A percentile compares a stretch with the other conserved stretches of the same genome.
Evolutionary conservation across 1,140 invertebrate genomes (phyloP).

Genomic region (Leptoteleia sp.): DNA sequence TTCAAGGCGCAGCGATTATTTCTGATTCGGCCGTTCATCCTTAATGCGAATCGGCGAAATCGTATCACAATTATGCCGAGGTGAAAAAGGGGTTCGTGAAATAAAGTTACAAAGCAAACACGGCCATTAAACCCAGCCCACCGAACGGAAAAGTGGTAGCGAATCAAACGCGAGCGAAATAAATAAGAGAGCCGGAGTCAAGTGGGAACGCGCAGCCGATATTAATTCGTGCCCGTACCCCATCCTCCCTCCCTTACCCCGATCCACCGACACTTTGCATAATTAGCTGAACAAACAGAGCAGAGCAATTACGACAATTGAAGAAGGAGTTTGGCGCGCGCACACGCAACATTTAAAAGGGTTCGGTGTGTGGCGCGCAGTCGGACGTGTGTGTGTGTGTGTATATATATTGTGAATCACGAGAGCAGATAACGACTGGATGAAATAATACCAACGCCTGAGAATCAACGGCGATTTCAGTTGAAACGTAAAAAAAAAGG

Average conservation of each 20-base stretch:
- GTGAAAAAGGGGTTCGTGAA: slow-evolving; percentile 19
- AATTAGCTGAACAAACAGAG: slow-evolving; percentile 65
- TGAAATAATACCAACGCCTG: slow-evolving; percentile 27
- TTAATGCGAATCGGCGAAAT: slow-evolving; percentile 4
- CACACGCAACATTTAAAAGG: slow-evolving; percentile 37
- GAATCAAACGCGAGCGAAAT: slow-evolving; percentile 19
- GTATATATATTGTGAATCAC: slow-evolving; percentile 35
- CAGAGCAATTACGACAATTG: slow-evolving; percentile 63
- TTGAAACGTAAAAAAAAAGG: no score
- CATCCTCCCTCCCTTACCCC: no score
- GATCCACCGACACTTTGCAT: slow-evolving; percentile 57
- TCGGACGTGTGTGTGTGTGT: no score
- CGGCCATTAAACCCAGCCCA: slow-evolving; percentile 1
- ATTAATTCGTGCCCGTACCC: slow-evolving; percentile 51
- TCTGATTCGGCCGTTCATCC: slow-evolving; percentile 1
- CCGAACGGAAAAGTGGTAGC: slow-evolving; percentile 16
- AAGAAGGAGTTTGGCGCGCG: slow-evolving; percentile 24
- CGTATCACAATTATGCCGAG: slow-evolving; percentile 6
- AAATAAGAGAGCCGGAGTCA: slow-evolving; percentile 19
- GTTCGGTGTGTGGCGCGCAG: slow-evolving; percentile 1
- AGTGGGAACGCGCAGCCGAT: slow-evolving; percentile 22
- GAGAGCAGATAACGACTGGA: slow-evolving; percentile 33
- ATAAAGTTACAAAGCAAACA: slow-evolving; percentile 14
- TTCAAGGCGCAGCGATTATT: no score
- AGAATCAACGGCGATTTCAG: slow-evolving; percentile 46